Conservation (phyloP, 2,888 invertebrate species). For the Pseudolycoriella hygida region DNA sequence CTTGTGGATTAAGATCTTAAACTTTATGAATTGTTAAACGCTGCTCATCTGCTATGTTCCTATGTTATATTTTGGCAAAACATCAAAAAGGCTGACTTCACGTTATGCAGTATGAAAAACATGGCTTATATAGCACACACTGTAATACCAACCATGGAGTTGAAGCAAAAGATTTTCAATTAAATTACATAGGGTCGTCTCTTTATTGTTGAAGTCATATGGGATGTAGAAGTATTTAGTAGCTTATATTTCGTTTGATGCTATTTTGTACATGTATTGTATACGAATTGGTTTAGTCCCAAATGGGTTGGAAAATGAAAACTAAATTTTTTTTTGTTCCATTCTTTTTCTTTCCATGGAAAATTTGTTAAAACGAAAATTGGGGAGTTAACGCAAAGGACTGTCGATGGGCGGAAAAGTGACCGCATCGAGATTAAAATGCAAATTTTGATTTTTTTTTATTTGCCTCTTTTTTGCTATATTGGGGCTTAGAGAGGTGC, state of each 20-base stretch:
- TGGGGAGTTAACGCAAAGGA: background rate
- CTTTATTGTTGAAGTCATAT: background rate
- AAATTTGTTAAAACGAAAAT: background rate
- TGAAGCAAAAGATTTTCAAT: conserved; percentile 2
- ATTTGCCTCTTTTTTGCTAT: background rate
- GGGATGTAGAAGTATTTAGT: background rate
- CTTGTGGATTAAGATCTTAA: conserved; percentile 2
- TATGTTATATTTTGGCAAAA: background rate
- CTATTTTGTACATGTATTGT: too few species aligned
- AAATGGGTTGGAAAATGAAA: background rate
- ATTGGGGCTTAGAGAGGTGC: background rate
- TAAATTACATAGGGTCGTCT: conserved; percentile 1
- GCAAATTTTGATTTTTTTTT: conserved; percentile 1
- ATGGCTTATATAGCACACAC: too few species aligned
- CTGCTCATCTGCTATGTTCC: conserved; percentile 1
- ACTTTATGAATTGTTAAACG: conserved; percentile 4
- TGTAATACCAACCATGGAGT: background rate
- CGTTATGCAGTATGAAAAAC: background rate
- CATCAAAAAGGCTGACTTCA: background rate
- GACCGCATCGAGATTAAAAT: background rate
- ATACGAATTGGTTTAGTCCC: too few species aligned
- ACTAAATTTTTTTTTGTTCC: background rate
- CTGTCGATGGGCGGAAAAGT: background rate
- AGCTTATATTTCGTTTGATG: too few species aligned
- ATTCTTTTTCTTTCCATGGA: background rate